phyloP scores from a whole-genome alignment of 2,113 vertebrate genomes.

The Strix aluco region DNA sequence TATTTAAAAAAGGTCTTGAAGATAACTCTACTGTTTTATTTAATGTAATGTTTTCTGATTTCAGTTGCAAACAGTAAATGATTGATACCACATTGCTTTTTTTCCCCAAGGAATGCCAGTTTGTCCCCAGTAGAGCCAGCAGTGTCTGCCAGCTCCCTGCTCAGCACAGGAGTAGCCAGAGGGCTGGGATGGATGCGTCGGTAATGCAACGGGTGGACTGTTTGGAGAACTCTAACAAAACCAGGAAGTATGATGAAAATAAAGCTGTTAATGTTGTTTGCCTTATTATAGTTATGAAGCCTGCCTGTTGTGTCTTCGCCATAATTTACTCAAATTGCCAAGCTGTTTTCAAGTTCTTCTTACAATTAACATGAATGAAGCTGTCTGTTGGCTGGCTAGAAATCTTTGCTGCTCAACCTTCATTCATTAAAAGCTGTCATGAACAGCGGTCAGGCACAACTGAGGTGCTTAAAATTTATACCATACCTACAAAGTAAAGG shows the following conservation, averaged over 20 bases:
- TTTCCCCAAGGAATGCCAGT: background rate
- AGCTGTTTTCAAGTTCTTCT: conserved; percentile 37
- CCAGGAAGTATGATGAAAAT: conserved; percentile 33
- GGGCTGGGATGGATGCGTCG: background rate
- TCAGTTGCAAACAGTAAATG: background rate
- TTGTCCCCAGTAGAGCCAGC: background rate
- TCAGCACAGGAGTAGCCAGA: background rate
- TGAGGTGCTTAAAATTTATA: background rate
- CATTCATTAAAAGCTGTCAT: background rate
- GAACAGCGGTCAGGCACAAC: background rate
- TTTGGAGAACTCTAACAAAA: background rate
- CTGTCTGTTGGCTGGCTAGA: background rate
- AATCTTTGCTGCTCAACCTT: conserved; percentile 5
- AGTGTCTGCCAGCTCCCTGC: background rate
- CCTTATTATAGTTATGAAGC: conserved; percentile 36
- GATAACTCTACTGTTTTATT: background rate
- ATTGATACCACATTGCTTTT: background rate
- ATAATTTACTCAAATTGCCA: conserved; percentile 57
- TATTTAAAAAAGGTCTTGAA: background rate
- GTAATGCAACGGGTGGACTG: background rate
- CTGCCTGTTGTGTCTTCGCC: conserved; percentile 16
- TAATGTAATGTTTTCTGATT: background rate
- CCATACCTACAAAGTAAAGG: background rate
- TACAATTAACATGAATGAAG: conserved; percentile 18
- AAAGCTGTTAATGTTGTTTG: conserved; percentile 49